Evolutionary conservation across 2,797 vertebrate species (phyloP).

Genomic region (Karalla daura): DNA sequence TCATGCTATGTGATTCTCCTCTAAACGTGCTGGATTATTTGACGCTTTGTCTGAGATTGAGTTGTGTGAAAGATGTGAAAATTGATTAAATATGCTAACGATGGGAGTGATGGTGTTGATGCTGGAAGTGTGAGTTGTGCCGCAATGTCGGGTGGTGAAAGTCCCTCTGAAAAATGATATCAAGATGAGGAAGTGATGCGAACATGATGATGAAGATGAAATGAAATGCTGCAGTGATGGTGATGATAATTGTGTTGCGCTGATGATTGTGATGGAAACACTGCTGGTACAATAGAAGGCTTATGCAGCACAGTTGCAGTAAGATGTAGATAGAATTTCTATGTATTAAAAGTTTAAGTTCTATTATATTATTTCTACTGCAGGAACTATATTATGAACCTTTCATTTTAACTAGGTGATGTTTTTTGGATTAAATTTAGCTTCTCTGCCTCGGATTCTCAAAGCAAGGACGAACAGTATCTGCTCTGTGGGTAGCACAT

Average conservation of each 20-base stretch:
- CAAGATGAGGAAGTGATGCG: conserved; percentile 11
- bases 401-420: not conserved
- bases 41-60: conserved; percentile 27
- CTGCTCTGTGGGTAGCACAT: not conserved
- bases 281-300: not conserved
- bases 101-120: conserved; percentile 16
- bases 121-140: conserved; percentile 28
- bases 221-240: conserved; percentile 21
- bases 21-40: conserved; percentile 44
- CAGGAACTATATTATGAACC: conserved; percentile 2
- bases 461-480: not conserved
- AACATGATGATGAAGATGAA: conserved; percentile 21
- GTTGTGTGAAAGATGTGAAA: conserved; percentile 15
- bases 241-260: conserved; percentile 1
- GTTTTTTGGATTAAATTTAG: not conserved
- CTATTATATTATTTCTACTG: not conserved
- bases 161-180: conserved; percentile 10
- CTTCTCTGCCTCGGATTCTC: not conserved
- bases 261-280: conserved; percentile 26
- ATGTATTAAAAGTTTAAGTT: not conserved
- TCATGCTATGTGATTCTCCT: conserved; percentile 40
- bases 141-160: conserved; percentile 21
- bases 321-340: not conserved
- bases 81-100: conserved; percentile 21
- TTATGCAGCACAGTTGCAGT: not conserved